phyloP scores from a whole-genome alignment of 2,888 invertebrate species.

The Drosophila kokeensis region DNA sequence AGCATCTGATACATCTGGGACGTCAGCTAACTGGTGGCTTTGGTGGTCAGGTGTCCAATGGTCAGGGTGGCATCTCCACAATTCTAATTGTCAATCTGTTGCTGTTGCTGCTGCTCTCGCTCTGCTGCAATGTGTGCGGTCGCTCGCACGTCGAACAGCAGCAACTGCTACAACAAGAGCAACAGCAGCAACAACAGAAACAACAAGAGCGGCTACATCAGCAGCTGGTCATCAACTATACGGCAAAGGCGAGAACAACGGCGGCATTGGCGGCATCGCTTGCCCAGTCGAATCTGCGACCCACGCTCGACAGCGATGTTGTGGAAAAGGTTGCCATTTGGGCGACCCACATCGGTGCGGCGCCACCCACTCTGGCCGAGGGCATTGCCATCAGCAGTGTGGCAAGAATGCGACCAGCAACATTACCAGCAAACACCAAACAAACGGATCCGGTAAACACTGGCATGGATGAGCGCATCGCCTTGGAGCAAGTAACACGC shows the following conservation, averaged over 20 bases:
- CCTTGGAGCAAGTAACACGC: constrained; percentile 63
- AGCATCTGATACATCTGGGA: constrained; percentile 48
- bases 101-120: constrained; percentile 63
- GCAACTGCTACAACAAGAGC: constrained; percentile 2
- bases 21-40: constrained; percentile 29
- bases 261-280: constrained; percentile 3
- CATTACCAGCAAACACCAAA: background rate
- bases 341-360: constrained; percentile 68
- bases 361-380: constrained; percentile 57
- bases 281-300: constrained; percentile 41
- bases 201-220: background rate
- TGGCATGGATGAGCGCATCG: constrained; percentile 56
- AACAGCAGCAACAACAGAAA: background rate
- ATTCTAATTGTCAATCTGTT: constrained; percentile 66
- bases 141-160: constrained; percentile 53
- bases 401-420: constrained; percentile 4
- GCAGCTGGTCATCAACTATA: constrained; percentile 12
- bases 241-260: constrained; percentile 3
- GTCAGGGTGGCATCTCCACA: constrained; percentile 58
- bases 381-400: constrained; percentile 67
- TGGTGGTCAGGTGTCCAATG: background rate
- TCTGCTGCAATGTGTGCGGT: constrained; percentile 76
- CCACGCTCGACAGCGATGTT: constrained; percentile 66
- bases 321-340: constrained; percentile 71
- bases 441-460: background rate